Percentiles rank a stretch among this genome's conserved stretches.
Conservation (phyloP, 2,888 invertebrate species). For the Strigamia maritima region DNA sequence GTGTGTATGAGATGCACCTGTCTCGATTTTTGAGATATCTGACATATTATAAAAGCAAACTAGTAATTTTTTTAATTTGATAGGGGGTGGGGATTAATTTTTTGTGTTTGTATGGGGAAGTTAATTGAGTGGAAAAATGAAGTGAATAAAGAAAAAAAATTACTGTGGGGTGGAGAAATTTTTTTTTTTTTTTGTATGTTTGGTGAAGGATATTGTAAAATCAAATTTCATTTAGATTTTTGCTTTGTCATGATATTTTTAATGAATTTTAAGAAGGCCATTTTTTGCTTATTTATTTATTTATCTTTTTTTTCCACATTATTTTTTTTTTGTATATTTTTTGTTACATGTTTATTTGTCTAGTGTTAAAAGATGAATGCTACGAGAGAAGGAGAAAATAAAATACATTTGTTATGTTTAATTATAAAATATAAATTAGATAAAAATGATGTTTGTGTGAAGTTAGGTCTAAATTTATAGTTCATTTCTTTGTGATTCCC, state of each 20-base stretch:
- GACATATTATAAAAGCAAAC: neutral
- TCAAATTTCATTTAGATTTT: slow-evolving; percentile 32
- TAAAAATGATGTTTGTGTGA: neutral
- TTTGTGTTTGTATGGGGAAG: neutral
- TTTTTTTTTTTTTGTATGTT: neutral
- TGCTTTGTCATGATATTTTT: slow-evolving; percentile 31
- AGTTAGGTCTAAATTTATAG: neutral
- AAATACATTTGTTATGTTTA: neutral
- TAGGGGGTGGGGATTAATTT: slow-evolving; percentile 8
- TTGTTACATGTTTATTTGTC: neutral
- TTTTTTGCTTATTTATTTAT: neutral
- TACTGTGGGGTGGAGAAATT: neutral
- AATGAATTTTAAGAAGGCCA: slow-evolving; percentile 21
- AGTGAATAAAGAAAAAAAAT: slow-evolving; percentile 11
- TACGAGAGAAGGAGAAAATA: neutral
- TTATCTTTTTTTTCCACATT: neutral
- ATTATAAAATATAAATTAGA: neutral
- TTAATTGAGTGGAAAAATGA: slow-evolving; percentile 24
- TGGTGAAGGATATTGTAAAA: slow-evolving; percentile 21
- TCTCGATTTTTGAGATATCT: slow-evolving; percentile 16
- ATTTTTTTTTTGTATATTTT: neutral
- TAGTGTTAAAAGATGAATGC: neutral
- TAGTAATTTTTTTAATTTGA: neutral
- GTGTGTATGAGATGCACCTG: slow-evolving; percentile 9
- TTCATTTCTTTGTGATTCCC: neutral